Evolutionary conservation across 2,888 invertebrate species (phyloP), one percentile per base, ranked within the genome.

Genomic region (Acleris emargana): DNA sequence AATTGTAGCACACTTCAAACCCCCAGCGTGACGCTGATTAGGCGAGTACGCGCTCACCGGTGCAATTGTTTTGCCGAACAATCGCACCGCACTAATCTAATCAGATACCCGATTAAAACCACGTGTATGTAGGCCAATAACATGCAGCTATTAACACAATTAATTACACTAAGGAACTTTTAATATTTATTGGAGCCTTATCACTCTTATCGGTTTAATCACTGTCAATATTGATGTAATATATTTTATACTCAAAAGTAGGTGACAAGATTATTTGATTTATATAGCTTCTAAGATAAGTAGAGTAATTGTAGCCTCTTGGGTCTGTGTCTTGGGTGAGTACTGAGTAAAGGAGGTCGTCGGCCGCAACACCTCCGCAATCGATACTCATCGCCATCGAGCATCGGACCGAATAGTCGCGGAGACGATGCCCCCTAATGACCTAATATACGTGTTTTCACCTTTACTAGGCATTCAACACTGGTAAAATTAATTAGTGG

Each of bases 381-480:
- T 90, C 89, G 82, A 91, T 91, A 89, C 64, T 63, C 57, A 66
- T 55, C 43, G 77, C 72, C 74, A 76, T 74, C 70, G 77, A 75
- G 76, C 79, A 76, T 71, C 70, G 75, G 72, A 78, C 73, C 74
- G 75, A 72, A 72, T 68, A 76, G 72, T 72, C 71, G 71, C 70
- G 71, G 75, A 66, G 80, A 79, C 80, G 76, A 79, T 79, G 80
- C 81, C 81, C 83, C 74, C 73, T 67, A 72, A 72, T 76, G 79
- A 79, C 79, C 79, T 71, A 57, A 52, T 55, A 55, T 43, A 54
- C 49, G 53, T 64, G 47, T 54, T 64, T 64, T 53, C 47, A 42
- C 38, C 42, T 59, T 54, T 5, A 17, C 45, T 45, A 45, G 45
- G 17, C 45, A 45, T 45, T 45, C 16, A 7, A 17, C 38, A 38